Percentiles rank a stretch among this genome's conserved stretches.
phyloP scores from a whole-genome alignment of 1,140 invertebrate species.

The Vollenhovia emeryi region DNA sequence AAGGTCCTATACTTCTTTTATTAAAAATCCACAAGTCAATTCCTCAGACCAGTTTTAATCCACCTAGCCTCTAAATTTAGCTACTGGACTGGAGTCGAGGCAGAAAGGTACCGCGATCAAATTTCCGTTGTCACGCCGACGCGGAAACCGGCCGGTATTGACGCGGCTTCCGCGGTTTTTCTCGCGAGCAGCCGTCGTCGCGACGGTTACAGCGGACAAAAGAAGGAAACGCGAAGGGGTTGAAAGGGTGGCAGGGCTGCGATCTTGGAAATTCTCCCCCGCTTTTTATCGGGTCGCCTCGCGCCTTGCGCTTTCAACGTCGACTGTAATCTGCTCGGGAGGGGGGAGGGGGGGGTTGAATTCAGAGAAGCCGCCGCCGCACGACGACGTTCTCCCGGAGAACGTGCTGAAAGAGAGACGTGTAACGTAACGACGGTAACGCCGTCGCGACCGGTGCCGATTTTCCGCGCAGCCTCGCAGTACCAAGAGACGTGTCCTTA shows the following conservation, averaged over 20 bases:
- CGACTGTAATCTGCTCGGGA: constrained; percentile 34
- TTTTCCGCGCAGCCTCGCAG: constrained; percentile 12
- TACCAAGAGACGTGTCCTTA: not conserved
- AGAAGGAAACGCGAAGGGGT: not conserved
- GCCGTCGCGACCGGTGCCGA: constrained; percentile 1
- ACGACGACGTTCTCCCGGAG: not conserved
- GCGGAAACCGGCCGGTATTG: constrained; percentile 41
- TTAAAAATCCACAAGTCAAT: not conserved
- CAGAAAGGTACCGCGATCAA: constrained; percentile 15
- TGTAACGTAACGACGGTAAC: not conserved
- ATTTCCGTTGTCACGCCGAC: constrained; percentile 36
- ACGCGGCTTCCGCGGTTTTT: constrained; percentile 16
- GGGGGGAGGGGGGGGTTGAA: too few species aligned
- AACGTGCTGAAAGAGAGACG: constrained; percentile 4
- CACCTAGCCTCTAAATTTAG: not conserved
- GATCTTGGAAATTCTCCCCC: constrained; percentile 30
- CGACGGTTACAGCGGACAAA: constrained; percentile 40
- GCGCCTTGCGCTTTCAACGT: constrained; percentile 49
- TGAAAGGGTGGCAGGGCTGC: not conserved
- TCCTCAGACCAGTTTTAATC: not conserved
- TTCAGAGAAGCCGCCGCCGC: constrained; percentile 30
- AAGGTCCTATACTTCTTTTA: not conserved
- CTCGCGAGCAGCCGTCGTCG: constrained; percentile 10
- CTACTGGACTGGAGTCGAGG: not conserved
- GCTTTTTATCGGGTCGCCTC: constrained; percentile 36